phyloP scores from a whole-genome alignment of 2,888 invertebrate species.

The Nemotelus nigrinus region DNA sequence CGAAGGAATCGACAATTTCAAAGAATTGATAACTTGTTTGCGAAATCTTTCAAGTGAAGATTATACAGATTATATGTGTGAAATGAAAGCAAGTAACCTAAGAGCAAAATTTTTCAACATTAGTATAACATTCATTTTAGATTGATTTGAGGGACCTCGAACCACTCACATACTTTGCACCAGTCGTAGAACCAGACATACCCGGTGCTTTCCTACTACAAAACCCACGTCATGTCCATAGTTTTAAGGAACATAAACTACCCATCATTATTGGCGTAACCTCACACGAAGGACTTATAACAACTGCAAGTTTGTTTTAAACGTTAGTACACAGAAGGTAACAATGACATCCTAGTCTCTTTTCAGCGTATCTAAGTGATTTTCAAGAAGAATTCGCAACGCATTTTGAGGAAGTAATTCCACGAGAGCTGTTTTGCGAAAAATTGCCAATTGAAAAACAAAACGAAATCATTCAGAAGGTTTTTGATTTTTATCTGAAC shows the following conservation, averaged over 20 bases:
- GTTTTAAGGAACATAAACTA: neutral
- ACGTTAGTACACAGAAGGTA: neutral
- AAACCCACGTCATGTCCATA: neutral
- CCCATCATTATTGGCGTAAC: slow-evolving; percentile 30
- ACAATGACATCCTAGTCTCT: neutral
- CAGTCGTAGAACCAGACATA: slow-evolving; percentile 11
- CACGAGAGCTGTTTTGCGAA: neutral
- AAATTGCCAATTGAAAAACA: neutral
- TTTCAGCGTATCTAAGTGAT: neutral
- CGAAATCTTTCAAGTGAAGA: no score
- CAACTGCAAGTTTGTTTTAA: slow-evolving; percentile 6
- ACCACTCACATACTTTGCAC: slow-evolving; percentile 11
- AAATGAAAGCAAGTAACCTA: no score
- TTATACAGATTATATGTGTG: no score
- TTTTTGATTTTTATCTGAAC: slow-evolving; percentile 14
- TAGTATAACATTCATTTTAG: no score
- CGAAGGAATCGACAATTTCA: no score
- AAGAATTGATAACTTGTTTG: no score
- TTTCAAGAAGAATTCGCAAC: neutral
- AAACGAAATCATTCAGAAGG: neutral
- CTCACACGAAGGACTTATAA: slow-evolving; percentile 11
- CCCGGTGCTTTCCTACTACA: slow-evolving; percentile 2
- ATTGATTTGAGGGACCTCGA: no score
- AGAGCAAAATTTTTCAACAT: no score
- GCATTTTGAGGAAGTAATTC: neutral